Evolutionary conservation across 2,113 vertebrate genomes (phyloP).

Genomic region (Nycticebus coucang): DNA sequence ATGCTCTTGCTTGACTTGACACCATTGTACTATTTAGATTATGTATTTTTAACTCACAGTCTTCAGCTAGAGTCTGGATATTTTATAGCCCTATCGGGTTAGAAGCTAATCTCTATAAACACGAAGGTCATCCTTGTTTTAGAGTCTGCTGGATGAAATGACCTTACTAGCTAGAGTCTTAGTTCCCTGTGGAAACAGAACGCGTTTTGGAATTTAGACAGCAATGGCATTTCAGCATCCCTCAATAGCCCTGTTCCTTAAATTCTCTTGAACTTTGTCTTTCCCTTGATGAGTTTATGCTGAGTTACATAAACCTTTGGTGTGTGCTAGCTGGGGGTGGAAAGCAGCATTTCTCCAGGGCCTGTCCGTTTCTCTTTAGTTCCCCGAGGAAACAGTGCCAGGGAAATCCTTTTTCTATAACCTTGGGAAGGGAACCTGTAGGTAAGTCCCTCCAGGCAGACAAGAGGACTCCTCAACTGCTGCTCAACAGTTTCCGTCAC

Average conservation of each 20-base stretch:
- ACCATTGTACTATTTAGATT: not conserved
- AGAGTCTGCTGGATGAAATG: not conserved
- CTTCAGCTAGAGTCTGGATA: not conserved
- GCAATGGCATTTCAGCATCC: too few relatives aligned
- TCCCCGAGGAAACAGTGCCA: not conserved
- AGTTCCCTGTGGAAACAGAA: not conserved
- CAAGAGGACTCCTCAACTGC: too few relatives aligned
- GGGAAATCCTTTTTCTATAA: not conserved
- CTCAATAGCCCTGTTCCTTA: too few relatives aligned
- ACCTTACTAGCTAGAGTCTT: not conserved
- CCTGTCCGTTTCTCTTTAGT: accelerated
- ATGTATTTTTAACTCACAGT: not conserved
- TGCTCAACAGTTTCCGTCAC: too few relatives aligned
- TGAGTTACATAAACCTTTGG: too few relatives aligned
- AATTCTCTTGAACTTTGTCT: not conserved
- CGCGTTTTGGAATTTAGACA: not conserved
- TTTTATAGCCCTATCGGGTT: not conserved
- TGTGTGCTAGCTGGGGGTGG: not conserved
- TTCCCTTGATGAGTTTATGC: too few relatives aligned
- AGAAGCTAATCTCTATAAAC: not conserved
- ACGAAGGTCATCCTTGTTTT: not conserved
- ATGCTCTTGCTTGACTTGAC: not conserved
- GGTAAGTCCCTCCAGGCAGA: not conserved
- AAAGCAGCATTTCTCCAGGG: too few relatives aligned
- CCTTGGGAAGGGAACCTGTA: not conserved